These are phyloP conservation scores for Maconellicoccus hirsutus DNA, from an alignment of 1,140 invertebrate genomes.

Conservation along the genomic window DNA sequence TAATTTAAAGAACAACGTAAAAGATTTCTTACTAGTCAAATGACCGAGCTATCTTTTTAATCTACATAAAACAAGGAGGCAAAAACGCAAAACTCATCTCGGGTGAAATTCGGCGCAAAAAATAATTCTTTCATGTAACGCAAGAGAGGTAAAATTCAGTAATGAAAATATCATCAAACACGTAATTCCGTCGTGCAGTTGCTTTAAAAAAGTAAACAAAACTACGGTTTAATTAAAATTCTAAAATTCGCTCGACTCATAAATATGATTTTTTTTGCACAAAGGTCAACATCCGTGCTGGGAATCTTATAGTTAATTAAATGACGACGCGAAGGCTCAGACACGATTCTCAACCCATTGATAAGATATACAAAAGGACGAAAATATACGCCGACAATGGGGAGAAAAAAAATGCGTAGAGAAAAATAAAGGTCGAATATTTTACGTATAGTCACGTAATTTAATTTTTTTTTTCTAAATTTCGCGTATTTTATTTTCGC, in stretches of 20 bases:
- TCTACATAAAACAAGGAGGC: too few relatives aligned
- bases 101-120: too few relatives aligned
- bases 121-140: too few relatives aligned
- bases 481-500: background rate
- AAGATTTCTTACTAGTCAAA: too few relatives aligned
- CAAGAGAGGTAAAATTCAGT: too few relatives aligned
- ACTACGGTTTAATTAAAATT: background rate
- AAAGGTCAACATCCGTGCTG: slow-evolving; percentile 7
- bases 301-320: slow-evolving; percentile 4
- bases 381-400: background rate
- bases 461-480: background rate
- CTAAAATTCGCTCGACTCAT: background rate
- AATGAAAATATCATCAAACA: too few relatives aligned
- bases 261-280: slow-evolving; percentile 5
- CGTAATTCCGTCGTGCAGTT: too few relatives aligned
- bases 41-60: too few relatives aligned
- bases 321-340: background rate
- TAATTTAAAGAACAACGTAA: too few relatives aligned
- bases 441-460: background rate
- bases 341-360: background rate
- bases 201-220: background rate
- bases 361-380: background rate
- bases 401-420: background rate
- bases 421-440: too few relatives aligned
- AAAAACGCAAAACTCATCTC: too few relatives aligned